Percentiles rank a stretch among this genome's conserved stretches.
Conservation (phyloP, 2,797 vertebrate species). For the Intellagama lesueurii region DNA sequence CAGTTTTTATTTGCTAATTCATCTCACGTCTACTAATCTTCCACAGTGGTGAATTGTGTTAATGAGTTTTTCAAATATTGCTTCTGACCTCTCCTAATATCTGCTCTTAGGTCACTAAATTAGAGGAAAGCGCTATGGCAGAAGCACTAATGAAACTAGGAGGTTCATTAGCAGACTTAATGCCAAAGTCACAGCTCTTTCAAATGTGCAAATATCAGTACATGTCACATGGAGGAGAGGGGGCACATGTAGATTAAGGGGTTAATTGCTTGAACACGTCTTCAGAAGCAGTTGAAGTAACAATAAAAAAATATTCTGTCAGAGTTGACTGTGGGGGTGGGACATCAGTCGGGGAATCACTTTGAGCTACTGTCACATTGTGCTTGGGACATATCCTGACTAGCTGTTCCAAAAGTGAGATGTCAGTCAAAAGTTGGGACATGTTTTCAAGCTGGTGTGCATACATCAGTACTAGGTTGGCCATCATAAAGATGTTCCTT, state of each 20-base stretch:
- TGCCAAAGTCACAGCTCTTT: constrained; percentile 56
- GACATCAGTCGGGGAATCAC: neutral
- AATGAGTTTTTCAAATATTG: constrained; percentile 68
- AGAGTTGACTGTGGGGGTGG: neutral
- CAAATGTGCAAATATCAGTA: constrained; percentile 48
- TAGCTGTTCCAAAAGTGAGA: neutral
- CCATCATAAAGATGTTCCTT: neutral
- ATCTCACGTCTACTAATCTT: constrained; percentile 27
- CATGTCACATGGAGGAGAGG: constrained; percentile 50
- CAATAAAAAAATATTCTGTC: constrained; percentile 46
- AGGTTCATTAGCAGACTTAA: constrained; percentile 51
- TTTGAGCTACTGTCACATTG: neutral
- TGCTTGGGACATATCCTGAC: neutral
- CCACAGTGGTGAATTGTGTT: constrained; percentile 55
- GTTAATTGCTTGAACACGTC: constrained; percentile 62
- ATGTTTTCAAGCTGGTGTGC: neutral
- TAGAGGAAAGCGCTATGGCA: constrained; percentile 50
- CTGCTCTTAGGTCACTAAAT: constrained; percentile 61
- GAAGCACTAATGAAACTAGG: constrained; percentile 47
- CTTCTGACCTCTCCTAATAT: constrained; percentile 68
- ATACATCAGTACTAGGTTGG: neutral
- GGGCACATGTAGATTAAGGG: constrained; percentile 52
- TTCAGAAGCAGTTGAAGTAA: constrained; percentile 44
- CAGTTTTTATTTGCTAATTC: constrained; percentile 31
- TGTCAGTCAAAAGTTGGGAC: neutral